Evolutionary conservation across 2,797 vertebrate species (phyloP).

Genomic region (Phoebastria nigripes): DNA sequence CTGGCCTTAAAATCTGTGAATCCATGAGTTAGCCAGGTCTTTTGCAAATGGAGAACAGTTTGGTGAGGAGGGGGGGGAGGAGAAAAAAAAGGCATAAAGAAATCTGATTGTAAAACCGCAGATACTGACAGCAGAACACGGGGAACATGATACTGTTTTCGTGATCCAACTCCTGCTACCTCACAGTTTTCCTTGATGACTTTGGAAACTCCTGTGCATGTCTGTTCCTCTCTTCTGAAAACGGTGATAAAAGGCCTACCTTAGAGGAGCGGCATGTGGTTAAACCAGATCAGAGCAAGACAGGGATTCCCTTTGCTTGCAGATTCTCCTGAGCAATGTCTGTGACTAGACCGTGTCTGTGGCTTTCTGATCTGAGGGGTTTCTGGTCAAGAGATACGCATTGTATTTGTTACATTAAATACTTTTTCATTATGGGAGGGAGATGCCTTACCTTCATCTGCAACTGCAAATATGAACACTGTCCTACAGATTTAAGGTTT

Average conservation of each 20-base stretch:
- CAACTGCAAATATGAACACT: not conserved
- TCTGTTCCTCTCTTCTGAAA: not conserved
- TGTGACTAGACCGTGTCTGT: not conserved
- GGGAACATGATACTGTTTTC: not conserved
- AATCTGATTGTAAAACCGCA: not conserved
- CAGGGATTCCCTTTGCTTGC: not conserved
- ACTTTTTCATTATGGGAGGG: not conserved
- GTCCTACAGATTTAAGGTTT: not conserved
- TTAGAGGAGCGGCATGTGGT: not conserved
- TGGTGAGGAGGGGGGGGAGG: fast-evolving
- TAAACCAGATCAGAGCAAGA: not conserved
- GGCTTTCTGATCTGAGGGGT: not conserved
- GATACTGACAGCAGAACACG: not conserved
- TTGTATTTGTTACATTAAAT: not conserved
- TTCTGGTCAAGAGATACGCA: not conserved
- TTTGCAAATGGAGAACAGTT: not conserved
- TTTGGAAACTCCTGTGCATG: not conserved
- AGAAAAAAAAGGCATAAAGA: not conserved
- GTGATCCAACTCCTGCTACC: not conserved
- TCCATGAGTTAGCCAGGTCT: not conserved
- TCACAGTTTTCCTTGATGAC: not conserved
- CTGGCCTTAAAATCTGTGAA: not conserved
- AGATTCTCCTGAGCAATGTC: not conserved
- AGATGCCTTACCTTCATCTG: not conserved
- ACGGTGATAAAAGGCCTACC: not conserved